Percentiles rank a stretch among this genome's conserved stretches.
Evolutionary conservation across 2,113 vertebrate species (phyloP).

Genomic region (Onychorhynchus coronatus): DNA sequence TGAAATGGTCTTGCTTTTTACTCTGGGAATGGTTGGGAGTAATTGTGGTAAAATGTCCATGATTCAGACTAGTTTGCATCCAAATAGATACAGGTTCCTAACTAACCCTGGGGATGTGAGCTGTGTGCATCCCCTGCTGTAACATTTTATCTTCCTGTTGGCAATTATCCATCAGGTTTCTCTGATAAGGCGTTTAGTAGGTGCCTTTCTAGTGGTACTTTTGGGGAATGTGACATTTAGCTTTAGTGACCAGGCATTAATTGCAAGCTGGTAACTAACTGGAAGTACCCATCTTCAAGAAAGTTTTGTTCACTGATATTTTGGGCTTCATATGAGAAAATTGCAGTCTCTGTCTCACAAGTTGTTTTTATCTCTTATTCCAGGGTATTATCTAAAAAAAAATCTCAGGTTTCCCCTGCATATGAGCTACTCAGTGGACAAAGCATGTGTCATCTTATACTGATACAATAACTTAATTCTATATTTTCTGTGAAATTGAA

Average conservation of each 20-base stretch:
- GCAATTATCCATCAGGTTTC: not conserved
- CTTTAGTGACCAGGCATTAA: not conserved
- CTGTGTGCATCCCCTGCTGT: not conserved
- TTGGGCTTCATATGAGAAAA: not conserved
- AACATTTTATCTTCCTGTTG: not conserved
- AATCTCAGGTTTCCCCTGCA: not conserved
- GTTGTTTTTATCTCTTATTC: not conserved
- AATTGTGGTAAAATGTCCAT: not conserved
- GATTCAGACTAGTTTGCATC: not conserved
- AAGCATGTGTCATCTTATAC: not conserved
- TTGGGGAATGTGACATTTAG: not conserved
- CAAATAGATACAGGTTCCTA: not conserved
- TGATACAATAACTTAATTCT: not conserved
- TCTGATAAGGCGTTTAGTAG: not conserved
- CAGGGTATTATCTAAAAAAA: not conserved
- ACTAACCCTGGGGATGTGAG: not conserved
- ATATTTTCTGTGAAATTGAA: not conserved
- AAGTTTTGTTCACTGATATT: not conserved
- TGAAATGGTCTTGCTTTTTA: not conserved
- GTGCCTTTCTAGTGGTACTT: not conserved
- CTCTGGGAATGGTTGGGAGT: not conserved
- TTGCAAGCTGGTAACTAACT: not conserved
- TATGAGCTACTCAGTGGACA: not conserved
- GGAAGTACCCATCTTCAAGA: not conserved
- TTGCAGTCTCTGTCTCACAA: not conserved